A percentile compares a stretch with the other conserved stretches of the same genome.
These are phyloP conservation scores for Streptopelia turtur DNA, from an alignment of 2,797 vertebrate species.

Conservation along the genomic window DNA sequence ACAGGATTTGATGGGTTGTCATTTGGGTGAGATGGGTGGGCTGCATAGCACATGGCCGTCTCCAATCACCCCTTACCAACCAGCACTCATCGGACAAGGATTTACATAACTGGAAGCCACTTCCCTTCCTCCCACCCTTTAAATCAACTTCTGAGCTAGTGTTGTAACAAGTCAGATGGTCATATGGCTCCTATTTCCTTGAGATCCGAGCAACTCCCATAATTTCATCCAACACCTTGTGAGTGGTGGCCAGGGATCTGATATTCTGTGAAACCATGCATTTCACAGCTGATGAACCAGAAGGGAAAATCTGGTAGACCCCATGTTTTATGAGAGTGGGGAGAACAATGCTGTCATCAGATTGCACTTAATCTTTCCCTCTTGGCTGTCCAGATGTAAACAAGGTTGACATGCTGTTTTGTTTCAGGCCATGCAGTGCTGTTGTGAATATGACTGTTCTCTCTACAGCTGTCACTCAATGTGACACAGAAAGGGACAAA, in stretches of 20 bases:
- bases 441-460: not conserved
- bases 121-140: not conserved
- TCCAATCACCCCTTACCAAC: not conserved
- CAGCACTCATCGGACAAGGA: not conserved
- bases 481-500: not conserved
- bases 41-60: not conserved
- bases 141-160: not conserved
- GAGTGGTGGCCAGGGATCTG: not conserved
- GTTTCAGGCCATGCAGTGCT: not conserved
- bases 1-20: not conserved
- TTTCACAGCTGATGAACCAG: not conserved
- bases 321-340: not conserved
- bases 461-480: not conserved
- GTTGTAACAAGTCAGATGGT: not conserved
- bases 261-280: not conserved
- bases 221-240: not conserved
- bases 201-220: not conserved
- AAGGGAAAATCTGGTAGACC: not conserved
- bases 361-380: not conserved
- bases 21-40: not conserved
- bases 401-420: not conserved
- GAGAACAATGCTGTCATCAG: constrained; percentile 9
- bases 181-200: not conserved
- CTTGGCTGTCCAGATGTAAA: not conserved
- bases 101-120: not conserved